Base-by-base conservation (phyloP, 2,888 invertebrate genomes). In the Automeris io region DNA sequence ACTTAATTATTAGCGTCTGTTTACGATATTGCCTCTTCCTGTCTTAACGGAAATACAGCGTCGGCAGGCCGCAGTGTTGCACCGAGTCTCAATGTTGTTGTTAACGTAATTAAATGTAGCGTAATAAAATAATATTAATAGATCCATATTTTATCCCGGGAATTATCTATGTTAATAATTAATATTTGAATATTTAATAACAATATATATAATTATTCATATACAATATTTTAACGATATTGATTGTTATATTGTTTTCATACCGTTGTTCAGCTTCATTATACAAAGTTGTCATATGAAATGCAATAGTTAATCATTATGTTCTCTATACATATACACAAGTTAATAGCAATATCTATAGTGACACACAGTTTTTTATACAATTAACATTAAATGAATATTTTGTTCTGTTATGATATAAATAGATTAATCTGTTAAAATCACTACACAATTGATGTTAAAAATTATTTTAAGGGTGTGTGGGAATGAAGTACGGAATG, bases 221-320 rank as follows among this genome's bases (percentile, higher is more conserved):
- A 82, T 82, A 82, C 82, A 60, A 70, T 68, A 77, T 71, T 74
- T 72, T 76, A 64, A 69, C 63, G 60, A 72, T 72, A 71, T 61
- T 73, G 66, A 76, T 77, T 82, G 80, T 83, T 82, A 80, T 68
- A 74, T 77, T 76, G 76, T 80, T 80, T 79, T 77, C 72, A 69
- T 70, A 64, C 72, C 65, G 69, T 72, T 72, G 67, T 61, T 61
- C 61, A 58, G 53, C 59, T 60, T 61, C 70, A 66, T 51, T 63
- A 49, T 62, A 63, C 61, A 66, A 58, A 67, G 64, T 70, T 71
- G 49, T 64, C 63, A 59, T 57, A 54, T 51, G 64, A 54, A 66
- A 62, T 65, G 71, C 73, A 75, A 78, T 78, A 77, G 75, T 70
- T 69, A 55, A 68, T 77, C 56, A 67, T 78, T 74, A 67, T 63